Percentiles rank a stretch among this genome's conserved stretches.
Evolutionary conservation across 2,797 vertebrate genomes (phyloP).

Genomic region (Carcharodon carcharias): DNA sequence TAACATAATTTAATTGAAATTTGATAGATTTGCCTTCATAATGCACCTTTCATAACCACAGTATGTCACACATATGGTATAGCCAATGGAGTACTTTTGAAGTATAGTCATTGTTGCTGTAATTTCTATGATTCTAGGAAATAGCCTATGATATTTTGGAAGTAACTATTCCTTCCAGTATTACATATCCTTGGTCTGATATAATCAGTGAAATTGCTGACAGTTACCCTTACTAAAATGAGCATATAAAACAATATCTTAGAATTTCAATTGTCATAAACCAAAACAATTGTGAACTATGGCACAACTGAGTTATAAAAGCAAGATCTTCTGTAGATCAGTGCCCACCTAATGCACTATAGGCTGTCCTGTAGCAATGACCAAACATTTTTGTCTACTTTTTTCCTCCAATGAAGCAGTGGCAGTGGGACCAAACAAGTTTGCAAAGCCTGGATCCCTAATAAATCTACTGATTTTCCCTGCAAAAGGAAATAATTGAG

Average conservation of each 20-base stretch:
- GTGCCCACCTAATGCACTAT: background rate
- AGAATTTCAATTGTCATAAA: background rate
- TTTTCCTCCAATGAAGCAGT: background rate
- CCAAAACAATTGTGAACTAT: background rate
- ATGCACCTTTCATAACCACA: too few relatives aligned
- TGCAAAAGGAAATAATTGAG: background rate
- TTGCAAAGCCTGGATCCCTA: background rate
- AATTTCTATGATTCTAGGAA: too few relatives aligned
- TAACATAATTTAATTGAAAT: background rate
- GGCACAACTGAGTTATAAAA: background rate
- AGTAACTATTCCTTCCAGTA: background rate
- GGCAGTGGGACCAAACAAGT: background rate
- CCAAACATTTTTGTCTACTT: background rate
- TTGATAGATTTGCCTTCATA: too few relatives aligned
- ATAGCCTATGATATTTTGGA: background rate
- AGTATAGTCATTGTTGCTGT: too few relatives aligned
- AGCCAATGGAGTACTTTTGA: too few relatives aligned
- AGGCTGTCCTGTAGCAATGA: background rate
- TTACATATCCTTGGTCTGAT: background rate
- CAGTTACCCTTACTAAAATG: background rate
- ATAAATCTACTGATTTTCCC: background rate
- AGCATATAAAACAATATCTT: background rate
- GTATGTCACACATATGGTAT: too few relatives aligned
- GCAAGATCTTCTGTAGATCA: background rate
- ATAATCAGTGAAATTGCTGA: background rate